phyloP scores from a whole-genome alignment of 2,797 vertebrate species.

The Phrynocephalus vlangalii region DNA sequence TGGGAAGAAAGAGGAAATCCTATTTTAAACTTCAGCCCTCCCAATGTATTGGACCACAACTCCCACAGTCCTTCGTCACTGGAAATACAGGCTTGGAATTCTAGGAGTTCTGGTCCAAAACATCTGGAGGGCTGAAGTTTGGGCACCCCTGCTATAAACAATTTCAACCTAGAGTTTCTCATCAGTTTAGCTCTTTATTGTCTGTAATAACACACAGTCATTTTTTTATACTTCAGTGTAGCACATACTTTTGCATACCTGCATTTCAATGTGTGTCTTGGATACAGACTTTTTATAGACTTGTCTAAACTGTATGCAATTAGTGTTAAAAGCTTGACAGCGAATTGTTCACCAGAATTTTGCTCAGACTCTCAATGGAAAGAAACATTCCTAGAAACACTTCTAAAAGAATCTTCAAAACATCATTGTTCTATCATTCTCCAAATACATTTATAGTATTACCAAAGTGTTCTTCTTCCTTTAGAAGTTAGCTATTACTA shows the following conservation, averaged over 20 bases:
- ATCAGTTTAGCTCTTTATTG: constrained; percentile 3
- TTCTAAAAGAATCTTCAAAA: neutral
- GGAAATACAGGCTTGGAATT: too few species aligned
- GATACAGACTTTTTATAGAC: neutral
- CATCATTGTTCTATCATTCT: neutral
- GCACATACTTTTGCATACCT: constrained; percentile 12
- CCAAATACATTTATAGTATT: neutral
- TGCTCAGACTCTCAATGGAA: neutral
- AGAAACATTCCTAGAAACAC: neutral
- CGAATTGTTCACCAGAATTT: neutral
- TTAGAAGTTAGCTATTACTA: neutral
- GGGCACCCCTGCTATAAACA: neutral
- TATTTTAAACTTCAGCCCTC: neutral
- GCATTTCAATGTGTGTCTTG: rapidly evolving
- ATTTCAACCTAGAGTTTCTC: constrained; percentile 23
- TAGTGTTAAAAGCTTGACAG: neutral
- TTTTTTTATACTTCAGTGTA: constrained; percentile 36
- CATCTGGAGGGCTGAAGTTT: too few species aligned
- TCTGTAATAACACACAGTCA: constrained; percentile 3
- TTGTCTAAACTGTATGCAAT: neutral
- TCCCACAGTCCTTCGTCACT: too few species aligned
- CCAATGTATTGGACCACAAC: too few species aligned
- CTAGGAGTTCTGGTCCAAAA: too few species aligned
- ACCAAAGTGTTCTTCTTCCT: constrained; percentile 2
- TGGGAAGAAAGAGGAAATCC: neutral